These are phyloP conservation scores for Pituophis catenifer DNA, from an alignment of 2,113 vertebrate genomes.

Conservation along the genomic window DNA sequence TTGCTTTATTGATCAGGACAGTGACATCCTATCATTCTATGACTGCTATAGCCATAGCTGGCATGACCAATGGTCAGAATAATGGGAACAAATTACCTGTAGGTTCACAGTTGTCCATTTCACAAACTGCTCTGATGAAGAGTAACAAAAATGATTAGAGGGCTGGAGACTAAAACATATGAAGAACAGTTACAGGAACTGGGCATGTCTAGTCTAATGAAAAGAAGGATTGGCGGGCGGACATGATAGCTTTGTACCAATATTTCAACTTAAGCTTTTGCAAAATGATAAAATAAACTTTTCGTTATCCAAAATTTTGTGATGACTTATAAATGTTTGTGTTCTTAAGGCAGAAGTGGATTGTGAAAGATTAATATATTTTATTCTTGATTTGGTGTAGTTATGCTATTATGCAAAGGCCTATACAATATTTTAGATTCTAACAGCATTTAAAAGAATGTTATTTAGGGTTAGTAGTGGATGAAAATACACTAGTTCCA, in stretches of 20 bases:
- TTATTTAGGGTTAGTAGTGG: slow-evolving; percentile 40
- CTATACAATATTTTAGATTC: slow-evolving; percentile 47
- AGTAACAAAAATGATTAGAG: too few relatives aligned
- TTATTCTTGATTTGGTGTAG: slow-evolving; percentile 43
- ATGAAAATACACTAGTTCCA: slow-evolving; percentile 47
- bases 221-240: too few relatives aligned
- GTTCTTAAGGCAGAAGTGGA: background rate
- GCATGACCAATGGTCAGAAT: background rate
- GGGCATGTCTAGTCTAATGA: too few relatives aligned
- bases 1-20: too few relatives aligned
- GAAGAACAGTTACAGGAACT: too few relatives aligned
- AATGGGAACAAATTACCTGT: background rate
- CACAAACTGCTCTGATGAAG: background rate
- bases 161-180: too few relatives aligned
- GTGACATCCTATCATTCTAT: too few relatives aligned
- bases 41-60: too few relatives aligned
- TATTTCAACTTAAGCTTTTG: background rate
- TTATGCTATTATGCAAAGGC: slow-evolving; percentile 48
- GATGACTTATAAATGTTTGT: background rate
- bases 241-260: too few relatives aligned
- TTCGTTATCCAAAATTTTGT: background rate
- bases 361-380: slow-evolving; percentile 36
- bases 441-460: slow-evolving; percentile 42
- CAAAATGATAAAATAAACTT: background rate
- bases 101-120: background rate